Conservation (phyloP, 2,888 invertebrate genomes). For the Ichneumon xanthorius region DNA sequence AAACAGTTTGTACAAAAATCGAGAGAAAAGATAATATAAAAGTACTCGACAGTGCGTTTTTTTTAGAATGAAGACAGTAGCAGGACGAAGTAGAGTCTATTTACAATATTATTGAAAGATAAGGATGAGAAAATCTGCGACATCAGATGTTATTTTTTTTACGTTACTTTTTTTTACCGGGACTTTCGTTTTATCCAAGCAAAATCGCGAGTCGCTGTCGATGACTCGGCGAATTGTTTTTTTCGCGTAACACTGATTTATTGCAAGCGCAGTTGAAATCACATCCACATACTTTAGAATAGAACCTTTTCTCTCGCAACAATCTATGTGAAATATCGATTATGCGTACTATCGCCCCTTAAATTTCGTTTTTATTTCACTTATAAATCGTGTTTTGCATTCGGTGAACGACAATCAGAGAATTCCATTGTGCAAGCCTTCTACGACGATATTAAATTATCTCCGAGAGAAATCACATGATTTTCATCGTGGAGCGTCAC, state of each 20-base stretch:
- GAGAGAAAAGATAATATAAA: slow-evolving; percentile 81
- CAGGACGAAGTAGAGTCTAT: slow-evolving; percentile 70
- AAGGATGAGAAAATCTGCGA: slow-evolving; percentile 40
- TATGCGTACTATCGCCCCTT: slow-evolving; percentile 67
- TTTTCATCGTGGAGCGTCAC: slow-evolving; percentile 44
- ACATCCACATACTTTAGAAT: slow-evolving; percentile 64
- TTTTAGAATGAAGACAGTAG: slow-evolving; percentile 71
- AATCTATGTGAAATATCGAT: slow-evolving; percentile 74
- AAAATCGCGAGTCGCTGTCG: slow-evolving; percentile 44
- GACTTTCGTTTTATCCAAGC: slow-evolving; percentile 17
- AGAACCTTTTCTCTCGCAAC: slow-evolving; percentile 78
- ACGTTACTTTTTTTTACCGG: not conserved
- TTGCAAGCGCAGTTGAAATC: slow-evolving; percentile 73
- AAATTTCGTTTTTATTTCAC: slow-evolving; percentile 37
- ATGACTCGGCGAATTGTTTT: slow-evolving; percentile 41
- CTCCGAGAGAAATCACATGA: slow-evolving; percentile 53
- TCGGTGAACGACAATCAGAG: slow-evolving; percentile 67
- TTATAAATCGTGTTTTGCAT: slow-evolving; percentile 61
- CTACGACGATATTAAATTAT: slow-evolving; percentile 34
- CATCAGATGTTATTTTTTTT: not conserved
- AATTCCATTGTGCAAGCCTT: slow-evolving; percentile 54
- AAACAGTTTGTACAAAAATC: slow-evolving; percentile 84
- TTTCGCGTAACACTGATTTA: slow-evolving; percentile 61
- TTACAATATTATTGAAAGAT: slow-evolving; percentile 60
- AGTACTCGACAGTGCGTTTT: slow-evolving; percentile 76